These are phyloP conservation scores for Sylvilagus bachmani DNA, from an alignment of 2,113 vertebrate genomes.

Conservation along the genomic window DNA sequence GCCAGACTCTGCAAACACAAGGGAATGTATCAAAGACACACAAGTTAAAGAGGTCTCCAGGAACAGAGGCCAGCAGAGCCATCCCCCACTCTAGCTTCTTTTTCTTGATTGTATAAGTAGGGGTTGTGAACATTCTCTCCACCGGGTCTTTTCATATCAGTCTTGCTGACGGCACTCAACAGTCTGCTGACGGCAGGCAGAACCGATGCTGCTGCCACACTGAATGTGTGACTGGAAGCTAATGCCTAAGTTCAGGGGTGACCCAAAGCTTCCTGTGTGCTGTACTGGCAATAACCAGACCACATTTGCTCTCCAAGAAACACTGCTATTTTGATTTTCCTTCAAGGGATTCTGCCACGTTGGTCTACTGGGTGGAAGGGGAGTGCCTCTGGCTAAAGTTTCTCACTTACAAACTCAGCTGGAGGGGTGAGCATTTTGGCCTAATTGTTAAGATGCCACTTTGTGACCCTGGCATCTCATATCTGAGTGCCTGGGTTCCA, in stretches of 20 bases:
- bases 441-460: too few species aligned
- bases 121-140: neutral
- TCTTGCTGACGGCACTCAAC: neutral
- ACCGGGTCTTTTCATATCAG: neutral
- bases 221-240: neutral
- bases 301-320: neutral
- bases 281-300: neutral
- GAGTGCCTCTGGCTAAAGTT: neutral
- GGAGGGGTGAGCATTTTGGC: too few species aligned
- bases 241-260: neutral
- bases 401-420: constrained; percentile 8
- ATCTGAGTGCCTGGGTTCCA: too few species aligned
- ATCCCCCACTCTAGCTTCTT: neutral
- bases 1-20: neutral
- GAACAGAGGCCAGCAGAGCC: neutral
- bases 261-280: neutral
- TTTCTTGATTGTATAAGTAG: neutral
- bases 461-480: too few species aligned
- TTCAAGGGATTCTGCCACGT: constrained; percentile 34
- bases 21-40: neutral
- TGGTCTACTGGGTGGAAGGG: neutral
- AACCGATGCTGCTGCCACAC: neutral
- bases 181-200: neutral
- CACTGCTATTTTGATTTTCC: neutral
- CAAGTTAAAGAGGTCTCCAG: neutral